A percentile compares a stretch with the other conserved stretches of the same genome.
These are phyloP conservation scores for Phataginus tricuspis DNA, from an alignment of 2,797 vertebrate species.

Conservation along the genomic window DNA sequence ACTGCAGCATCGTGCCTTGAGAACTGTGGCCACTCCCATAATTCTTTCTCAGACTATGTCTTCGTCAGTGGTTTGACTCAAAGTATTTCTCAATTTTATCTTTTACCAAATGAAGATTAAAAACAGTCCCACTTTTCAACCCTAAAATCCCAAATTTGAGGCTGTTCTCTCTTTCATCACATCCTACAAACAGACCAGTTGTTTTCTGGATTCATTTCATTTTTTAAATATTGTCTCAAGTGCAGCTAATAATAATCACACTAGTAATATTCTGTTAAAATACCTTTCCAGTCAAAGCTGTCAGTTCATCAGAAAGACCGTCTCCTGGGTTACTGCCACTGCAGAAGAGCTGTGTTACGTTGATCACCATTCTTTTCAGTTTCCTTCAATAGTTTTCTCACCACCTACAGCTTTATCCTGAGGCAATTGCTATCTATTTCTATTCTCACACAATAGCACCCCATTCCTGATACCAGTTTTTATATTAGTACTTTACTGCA, in stretches of 20 bases:
- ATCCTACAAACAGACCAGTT: background rate
- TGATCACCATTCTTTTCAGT: background rate
- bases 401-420: background rate
- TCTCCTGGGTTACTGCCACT: background rate
- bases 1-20: background rate
- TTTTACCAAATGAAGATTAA: slow-evolving; percentile 11
- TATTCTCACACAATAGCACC: background rate
- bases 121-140: background rate
- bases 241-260: background rate
- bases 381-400: background rate
- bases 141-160: background rate
- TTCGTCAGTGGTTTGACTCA: background rate
- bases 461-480: background rate
- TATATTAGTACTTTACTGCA: background rate
- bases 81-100: background rate
- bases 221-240: background rate
- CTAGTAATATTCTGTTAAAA: background rate
- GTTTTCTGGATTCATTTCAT: background rate
- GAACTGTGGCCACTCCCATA: background rate
- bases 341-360: background rate
- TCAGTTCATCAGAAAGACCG: background rate
- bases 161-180: background rate
- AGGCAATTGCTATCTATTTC: background rate
- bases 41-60: background rate
- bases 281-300: background rate